Conservation (phyloP, 2,113 vertebrate genomes). For the Phodopus roborovskii region DNA sequence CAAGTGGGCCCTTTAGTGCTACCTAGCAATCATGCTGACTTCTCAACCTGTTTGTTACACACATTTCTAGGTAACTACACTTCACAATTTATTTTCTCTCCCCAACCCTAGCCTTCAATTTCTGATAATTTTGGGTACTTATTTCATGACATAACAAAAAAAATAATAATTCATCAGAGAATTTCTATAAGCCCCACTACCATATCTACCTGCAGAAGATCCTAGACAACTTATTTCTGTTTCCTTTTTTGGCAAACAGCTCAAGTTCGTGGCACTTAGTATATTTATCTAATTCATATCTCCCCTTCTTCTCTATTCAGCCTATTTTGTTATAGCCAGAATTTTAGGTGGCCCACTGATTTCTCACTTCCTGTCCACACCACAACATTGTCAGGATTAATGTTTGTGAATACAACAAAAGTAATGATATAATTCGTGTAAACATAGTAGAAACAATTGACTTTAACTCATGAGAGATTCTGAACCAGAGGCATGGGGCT, state of each 20-base stretch:
- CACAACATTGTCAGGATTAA: not conserved
- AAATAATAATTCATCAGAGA: not conserved
- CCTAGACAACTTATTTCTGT: not conserved
- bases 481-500: not conserved
- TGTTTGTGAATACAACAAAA: not conserved
- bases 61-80: not conserved
- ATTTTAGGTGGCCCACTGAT: not conserved
- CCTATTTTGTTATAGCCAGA: not conserved
- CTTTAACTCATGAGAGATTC: not conserved
- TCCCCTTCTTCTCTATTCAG: not conserved
- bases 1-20: not conserved
- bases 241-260: not conserved
- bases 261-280: not conserved
- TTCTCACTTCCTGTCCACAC: not conserved
- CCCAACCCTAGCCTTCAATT: not conserved
- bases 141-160: not conserved
- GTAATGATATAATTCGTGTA: not conserved
- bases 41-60: not conserved
- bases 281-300: not conserved
- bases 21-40: not conserved
- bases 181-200: not conserved
- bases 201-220: not conserved
- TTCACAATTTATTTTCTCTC: not conserved
- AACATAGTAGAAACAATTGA: not conserved
- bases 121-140: constrained; percentile 22